Evolutionary conservation across 1,140 invertebrate genomes (phyloP), one percentile per base, ranked within the genome.

Genomic region (Argopecten irradians): DNA sequence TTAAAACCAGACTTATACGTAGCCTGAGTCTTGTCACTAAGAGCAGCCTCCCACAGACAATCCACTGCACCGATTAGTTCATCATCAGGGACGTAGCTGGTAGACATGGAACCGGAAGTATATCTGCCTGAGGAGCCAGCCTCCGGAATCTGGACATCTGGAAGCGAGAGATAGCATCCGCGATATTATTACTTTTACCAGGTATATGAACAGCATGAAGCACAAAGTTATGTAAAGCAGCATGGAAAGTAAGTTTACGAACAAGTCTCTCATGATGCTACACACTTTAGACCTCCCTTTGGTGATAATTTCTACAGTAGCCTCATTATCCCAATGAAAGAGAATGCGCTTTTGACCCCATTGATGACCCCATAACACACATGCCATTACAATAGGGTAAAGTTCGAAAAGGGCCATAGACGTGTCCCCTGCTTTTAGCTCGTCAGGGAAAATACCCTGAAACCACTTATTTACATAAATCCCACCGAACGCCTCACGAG

Each of bases 371-470:
- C 86, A 91, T n/a, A 90, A 22, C 22, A 90, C 55, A 88, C 83
- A 82, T 2, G 90, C 46, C 71, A 88, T 86, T 0, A 89, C 86
- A 19, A 91, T 84, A 16, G 88, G 82, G 39, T 89, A 89, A 2
- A 91, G 36, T 86, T 88, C 90, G 7, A 16, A 39, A 35, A 87
- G 88, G 22, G 90, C 90, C 43, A 90, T 91, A n/a, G 84, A 89
- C 9, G 71, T 86, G n/a, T 86, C n/a, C 11, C 71, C 86, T 0
- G 36, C 28, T 9, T 33, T 11, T n/a, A n/a, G n/a, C n/a, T n/a
- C n/a, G 13, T 55, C 1, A 3, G 83, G 2, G 33, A 86, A 89
- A 43, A 83, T 22, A 34, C 85, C 88, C 35, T 82, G 85, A 34
- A 90, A 90, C 87, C 85, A 90, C 46, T 86, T 39, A 7, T 85